A percentile compares a stretch with the other conserved stretches of the same genome.
Evolutionary conservation across 2,797 vertebrate species (phyloP).

Genomic region (Lacerta bilineata): DNA sequence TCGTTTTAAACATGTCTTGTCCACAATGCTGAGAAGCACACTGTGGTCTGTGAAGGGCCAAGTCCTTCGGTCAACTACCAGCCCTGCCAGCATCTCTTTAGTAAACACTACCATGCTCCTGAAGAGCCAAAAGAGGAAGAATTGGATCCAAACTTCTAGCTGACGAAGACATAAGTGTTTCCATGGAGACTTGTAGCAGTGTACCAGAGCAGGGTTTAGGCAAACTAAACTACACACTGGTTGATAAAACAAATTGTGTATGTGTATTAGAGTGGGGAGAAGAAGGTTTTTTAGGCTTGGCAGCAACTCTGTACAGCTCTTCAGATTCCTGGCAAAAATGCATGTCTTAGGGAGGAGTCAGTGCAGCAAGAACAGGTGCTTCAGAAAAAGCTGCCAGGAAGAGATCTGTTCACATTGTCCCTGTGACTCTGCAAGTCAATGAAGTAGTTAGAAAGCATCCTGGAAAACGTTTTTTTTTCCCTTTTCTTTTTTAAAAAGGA

Average conservation of each 20-base stretch:
- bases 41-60: slow-evolving; percentile 26
- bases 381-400: slow-evolving; percentile 52
- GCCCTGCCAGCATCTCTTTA: slow-evolving; percentile 49
- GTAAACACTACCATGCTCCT: slow-evolving; percentile 44
- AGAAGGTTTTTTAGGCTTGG: slow-evolving; percentile 55
- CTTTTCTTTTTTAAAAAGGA: background rate
- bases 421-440: slow-evolving; percentile 56
- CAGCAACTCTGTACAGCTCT: slow-evolving; percentile 71
- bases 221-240: slow-evolving; percentile 79
- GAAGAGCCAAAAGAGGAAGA: slow-evolving; percentile 43
- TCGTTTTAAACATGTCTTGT: slow-evolving; percentile 24
- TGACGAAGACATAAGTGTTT: slow-evolving; percentile 81
- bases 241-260: slow-evolving; percentile 77
- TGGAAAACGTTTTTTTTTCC: slow-evolving; percentile 62
- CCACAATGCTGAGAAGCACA: slow-evolving; percentile 26
- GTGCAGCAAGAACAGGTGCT: slow-evolving; percentile 35
- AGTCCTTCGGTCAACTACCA: slow-evolving; percentile 53
- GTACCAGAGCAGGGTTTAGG: slow-evolving; percentile 78
- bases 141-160: slow-evolving; percentile 53
- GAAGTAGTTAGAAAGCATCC: slow-evolving; percentile 69
- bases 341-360: slow-evolving; percentile 69
- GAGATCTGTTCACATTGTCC: slow-evolving; percentile 61
- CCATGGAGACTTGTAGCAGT: slow-evolving; percentile 84
- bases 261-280: slow-evolving; percentile 58
- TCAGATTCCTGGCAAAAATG: slow-evolving; percentile 73